Evolutionary conservation across 2,797 vertebrate species (phyloP).

Genomic region (Acanthurus tractus): DNA sequence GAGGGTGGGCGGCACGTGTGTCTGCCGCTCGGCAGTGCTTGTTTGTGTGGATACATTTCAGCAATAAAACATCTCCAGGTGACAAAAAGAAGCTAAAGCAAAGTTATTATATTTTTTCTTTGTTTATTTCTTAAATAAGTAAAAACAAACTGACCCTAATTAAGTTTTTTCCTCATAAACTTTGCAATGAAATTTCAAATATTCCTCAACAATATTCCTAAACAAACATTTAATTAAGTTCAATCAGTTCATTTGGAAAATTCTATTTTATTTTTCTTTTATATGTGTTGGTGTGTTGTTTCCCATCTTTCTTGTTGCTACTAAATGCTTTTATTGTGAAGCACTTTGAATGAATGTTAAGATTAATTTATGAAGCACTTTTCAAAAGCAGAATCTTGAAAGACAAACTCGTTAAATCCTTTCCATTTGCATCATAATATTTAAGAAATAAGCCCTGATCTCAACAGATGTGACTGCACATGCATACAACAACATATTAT

Average conservation of each 20-base stretch:
- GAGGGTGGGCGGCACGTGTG: neutral
- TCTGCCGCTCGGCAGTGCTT: neutral
- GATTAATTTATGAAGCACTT: too few species aligned
- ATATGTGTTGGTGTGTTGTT: neutral
- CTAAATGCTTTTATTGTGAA: neutral
- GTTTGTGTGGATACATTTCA: neutral
- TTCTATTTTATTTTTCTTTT: too few species aligned
- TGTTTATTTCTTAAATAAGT: too few species aligned
- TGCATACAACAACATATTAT: neutral
- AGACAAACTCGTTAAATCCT: neutral
- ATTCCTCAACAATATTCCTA: too few species aligned
- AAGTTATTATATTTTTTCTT: neutral
- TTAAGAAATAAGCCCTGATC: neutral
- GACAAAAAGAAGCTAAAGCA: neutral
- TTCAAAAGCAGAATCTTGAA: too few species aligned
- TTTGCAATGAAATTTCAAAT: too few species aligned
- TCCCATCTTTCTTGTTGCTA: neutral
- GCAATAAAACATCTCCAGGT: neutral
- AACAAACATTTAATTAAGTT: too few species aligned
- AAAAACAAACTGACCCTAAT: too few species aligned
- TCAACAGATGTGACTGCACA: neutral
- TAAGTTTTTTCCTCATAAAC: too few species aligned
- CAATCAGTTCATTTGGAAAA: too few species aligned
- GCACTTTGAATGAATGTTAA: neutral
- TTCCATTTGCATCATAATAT: neutral